Evolutionary conservation across 2,113 vertebrate genomes (phyloP).

Genomic region (Rafetus swinhoei): DNA sequence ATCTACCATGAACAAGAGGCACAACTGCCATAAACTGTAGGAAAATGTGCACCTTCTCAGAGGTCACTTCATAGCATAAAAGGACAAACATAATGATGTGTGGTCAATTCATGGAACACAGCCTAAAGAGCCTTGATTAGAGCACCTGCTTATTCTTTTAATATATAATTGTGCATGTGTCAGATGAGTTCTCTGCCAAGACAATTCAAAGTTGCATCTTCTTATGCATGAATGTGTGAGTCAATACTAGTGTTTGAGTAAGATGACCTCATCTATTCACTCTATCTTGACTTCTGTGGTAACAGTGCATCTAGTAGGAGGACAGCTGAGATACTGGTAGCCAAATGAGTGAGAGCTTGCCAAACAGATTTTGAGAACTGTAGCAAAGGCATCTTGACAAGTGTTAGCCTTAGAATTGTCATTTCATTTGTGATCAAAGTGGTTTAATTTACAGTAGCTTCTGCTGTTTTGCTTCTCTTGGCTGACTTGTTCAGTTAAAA

Average conservation of each 20-base stretch:
- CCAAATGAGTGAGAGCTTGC: conserved; percentile 66
- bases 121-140: conserved; percentile 43
- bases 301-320: conserved; percentile 66
- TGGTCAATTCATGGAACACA: conserved; percentile 33
- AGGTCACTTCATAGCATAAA: conserved; percentile 43
- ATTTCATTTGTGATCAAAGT: conserved; percentile 56
- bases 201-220: conserved; percentile 65
- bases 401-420: conserved; percentile 56
- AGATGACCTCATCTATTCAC: conserved; percentile 71
- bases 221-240: conserved; percentile 49
- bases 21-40: conserved; percentile 49
- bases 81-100: conserved; percentile 59
- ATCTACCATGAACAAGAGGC: conserved; percentile 64
- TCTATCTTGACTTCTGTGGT: conserved; percentile 63
- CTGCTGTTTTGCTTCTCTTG: conserved; percentile 34
- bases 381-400: conserved; percentile 73
- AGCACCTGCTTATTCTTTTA: conserved; percentile 53
- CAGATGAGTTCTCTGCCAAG: conserved; percentile 50
- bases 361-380: conserved; percentile 71
- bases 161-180: conserved; percentile 63
- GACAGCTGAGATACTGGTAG: conserved; percentile 56
- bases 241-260: conserved; percentile 70
- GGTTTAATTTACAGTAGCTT: conserved; percentile 47
- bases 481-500: conserved; percentile 45
- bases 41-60: conserved; percentile 46